Conservation (phyloP, 2,113 vertebrate species). For the Indicator maculatus region DNA sequence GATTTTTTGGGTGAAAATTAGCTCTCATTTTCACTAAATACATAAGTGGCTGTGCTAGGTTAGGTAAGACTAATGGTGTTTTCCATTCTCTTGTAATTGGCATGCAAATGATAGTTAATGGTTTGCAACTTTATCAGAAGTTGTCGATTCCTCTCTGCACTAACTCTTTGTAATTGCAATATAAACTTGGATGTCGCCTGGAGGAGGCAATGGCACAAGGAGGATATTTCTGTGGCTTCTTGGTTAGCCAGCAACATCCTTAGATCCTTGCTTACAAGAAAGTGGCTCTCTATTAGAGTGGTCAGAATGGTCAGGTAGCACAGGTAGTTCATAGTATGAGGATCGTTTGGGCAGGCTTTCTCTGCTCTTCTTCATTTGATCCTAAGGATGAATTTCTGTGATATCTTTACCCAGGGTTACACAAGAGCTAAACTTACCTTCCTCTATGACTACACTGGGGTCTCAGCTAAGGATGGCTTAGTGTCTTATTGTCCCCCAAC, state of each 20-base stretch:
- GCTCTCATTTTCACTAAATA: conserved; percentile 41
- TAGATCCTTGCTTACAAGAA: background rate
- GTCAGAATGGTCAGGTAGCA: background rate
- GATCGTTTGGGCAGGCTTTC: background rate
- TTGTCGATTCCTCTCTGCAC: background rate
- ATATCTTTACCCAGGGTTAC: background rate
- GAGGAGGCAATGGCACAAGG: background rate
- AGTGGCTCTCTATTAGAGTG: background rate
- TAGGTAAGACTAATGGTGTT: conserved; percentile 9
- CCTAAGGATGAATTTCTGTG: background rate
- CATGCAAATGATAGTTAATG: conserved; percentile 10
- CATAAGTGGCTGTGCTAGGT: background rate
- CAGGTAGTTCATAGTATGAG: background rate
- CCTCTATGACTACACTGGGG: background rate
- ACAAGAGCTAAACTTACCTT: background rate
- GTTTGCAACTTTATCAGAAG: conserved; percentile 41
- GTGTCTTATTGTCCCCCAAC: background rate
- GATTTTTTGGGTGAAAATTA: conserved; percentile 45
- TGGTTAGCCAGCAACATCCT: background rate
- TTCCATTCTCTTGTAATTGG: conserved; percentile 38
- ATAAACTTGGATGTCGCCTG: background rate
- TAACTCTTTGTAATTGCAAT: background rate
- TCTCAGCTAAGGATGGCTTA: background rate
- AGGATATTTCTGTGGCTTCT: background rate
- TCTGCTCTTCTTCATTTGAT: background rate